Conservation (phyloP, 2,888 invertebrate species). For the Lycocerus yunnanus region DNA sequence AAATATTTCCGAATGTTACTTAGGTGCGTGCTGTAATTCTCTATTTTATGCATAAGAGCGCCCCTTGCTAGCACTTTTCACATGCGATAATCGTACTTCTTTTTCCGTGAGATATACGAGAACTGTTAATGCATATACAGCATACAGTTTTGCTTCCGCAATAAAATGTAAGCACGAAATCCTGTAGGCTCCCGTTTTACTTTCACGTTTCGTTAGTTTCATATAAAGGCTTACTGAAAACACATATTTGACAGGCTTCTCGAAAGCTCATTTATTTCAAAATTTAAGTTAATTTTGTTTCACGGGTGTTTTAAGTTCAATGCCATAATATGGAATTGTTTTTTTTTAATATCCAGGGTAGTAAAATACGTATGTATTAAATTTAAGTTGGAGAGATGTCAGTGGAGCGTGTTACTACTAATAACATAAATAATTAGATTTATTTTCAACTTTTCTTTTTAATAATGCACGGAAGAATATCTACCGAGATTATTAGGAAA, state of each 20-base stretch:
- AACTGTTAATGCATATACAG: neutral
- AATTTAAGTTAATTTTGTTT: neutral
- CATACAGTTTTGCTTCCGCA: slow-evolving; percentile 4
- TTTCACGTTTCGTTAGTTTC: slow-evolving; percentile 15
- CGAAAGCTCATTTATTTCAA: neutral
- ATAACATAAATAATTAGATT: neutral
- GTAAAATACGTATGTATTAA: no score
- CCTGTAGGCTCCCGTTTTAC: slow-evolving; percentile 9
- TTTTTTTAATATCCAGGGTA: no score
- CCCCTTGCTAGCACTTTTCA: neutral
- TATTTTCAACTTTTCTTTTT: neutral
- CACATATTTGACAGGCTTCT: slow-evolving; percentile 1
- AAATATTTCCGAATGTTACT: slow-evolving; percentile 1
- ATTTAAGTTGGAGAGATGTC: neutral
- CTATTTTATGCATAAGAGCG: slow-evolving; percentile 1
- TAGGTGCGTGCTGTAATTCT: neutral
- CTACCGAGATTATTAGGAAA: no score
- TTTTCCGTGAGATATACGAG: neutral
- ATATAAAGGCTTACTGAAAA: neutral
- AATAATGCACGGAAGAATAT: neutral
- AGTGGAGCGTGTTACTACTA: neutral
- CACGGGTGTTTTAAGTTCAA: neutral
- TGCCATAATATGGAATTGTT: neutral
- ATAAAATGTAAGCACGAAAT: slow-evolving; percentile 14
- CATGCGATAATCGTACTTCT: neutral